These are phyloP conservation scores for Aurelia coerulea DNA, from an alignment of 30 jellyfish, hydroid and myxozoan genomes.

Conservation along the genomic window DNA sequence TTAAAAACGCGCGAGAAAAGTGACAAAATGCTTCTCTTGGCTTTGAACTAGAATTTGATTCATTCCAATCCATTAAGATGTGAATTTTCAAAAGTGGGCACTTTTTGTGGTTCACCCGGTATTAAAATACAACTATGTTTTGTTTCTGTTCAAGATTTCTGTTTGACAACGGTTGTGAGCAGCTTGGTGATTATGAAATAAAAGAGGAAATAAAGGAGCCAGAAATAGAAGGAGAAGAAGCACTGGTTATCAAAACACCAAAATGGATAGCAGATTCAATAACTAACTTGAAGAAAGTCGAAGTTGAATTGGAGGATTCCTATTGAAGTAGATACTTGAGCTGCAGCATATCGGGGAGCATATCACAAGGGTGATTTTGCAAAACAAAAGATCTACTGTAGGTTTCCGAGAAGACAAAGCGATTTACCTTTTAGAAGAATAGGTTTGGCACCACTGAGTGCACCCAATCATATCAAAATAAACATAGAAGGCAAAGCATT, in stretches of 20 bases:
- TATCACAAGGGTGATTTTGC: too few species aligned
- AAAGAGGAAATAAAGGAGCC: constrained; percentile 54
- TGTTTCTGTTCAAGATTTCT: constrained; percentile 26
- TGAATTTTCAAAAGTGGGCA: too few species aligned
- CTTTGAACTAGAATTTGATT: too few species aligned
- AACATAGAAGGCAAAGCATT: too few species aligned
- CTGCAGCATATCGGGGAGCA: too few species aligned
- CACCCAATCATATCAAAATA: background rate
- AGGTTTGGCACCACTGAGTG: background rate
- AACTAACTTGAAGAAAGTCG: constrained; percentile 17
- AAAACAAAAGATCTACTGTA: background rate
- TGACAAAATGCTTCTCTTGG: too few species aligned
- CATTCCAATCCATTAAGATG: too few species aligned
- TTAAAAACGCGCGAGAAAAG: too few species aligned
- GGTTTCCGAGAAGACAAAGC: background rate
- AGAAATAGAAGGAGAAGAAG: constrained; percentile 62
- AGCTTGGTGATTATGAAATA: constrained; percentile 47
- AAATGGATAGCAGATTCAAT: constrained; percentile 55
- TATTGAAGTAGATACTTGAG: background rate
- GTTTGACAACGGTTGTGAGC: constrained; percentile 70
- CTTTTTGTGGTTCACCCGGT: too few species aligned
- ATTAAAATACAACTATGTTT: background rate
- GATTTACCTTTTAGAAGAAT: background rate
- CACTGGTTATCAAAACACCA: constrained; percentile 35
- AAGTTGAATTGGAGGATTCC: constrained; percentile 16